Evolutionary conservation across 64 coral and sea anemone species (phyloP), one percentile per base, ranked within the genome.

Genomic region (Stichodactyla helianthus): DNA sequence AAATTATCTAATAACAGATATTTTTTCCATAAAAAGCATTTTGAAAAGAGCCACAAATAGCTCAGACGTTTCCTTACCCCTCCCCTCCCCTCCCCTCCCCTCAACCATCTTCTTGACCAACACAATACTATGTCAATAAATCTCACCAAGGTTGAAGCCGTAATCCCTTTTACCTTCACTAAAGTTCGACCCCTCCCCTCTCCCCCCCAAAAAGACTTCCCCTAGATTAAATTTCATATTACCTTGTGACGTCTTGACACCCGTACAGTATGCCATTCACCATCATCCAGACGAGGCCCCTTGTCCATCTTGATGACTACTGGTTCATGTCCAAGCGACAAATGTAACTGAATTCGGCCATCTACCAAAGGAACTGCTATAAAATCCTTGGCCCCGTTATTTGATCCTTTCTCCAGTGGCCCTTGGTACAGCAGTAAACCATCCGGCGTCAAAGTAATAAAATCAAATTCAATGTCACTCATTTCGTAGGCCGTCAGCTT

Each of bases 351-450:
- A 16, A 94, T 67, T 53, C 64, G 86, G 2, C 97, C 97, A n/a
- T 93, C 86, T 0, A 89, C 89, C 20, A 99, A 62, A 23, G 82
- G 58, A 54, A 99, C 53, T 5, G 97, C 97, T 14, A 95, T 84
- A 59, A 93, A 88, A 71, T 99, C 97, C 78, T 91, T 89, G 7
- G 89, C 89, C 79, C 97, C 97, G 77, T 99, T 99, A 68, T 99
- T 99, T 0, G 92, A 90, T 77, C 88, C 97, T 83, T 94, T 79
- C 27, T 64, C 70, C 7, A 92, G 23, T 12, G 93, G 93, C 56
- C 97, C 97, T 70, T 99, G 97, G 57, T 95, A 99, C 10, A 99
- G 80, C 52, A 99, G 70, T 51, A 99, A 70, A 13, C 97, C 93
- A 71, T 92, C 83, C 4, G 93, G 79, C 59, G 65, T 78, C 82